Percentiles rank a stretch among this genome's conserved stretches.
Evolutionary conservation across 2,797 vertebrate species (phyloP).

Genomic region (Ceryle rudis): DNA sequence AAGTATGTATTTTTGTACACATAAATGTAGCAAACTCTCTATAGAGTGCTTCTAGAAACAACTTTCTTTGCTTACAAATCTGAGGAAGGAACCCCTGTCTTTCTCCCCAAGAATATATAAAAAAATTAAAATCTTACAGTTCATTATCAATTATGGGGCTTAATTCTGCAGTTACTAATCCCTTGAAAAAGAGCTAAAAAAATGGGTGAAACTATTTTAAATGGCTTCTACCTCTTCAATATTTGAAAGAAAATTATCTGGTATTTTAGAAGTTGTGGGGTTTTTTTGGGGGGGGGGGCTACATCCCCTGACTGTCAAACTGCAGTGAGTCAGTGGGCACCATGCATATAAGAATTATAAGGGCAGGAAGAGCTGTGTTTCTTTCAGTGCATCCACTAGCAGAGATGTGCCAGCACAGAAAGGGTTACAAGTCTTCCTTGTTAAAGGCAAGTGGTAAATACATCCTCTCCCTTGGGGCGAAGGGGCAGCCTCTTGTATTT

Average conservation of each 20-base stretch:
- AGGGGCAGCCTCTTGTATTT: neutral
- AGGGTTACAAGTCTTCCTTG: neutral
- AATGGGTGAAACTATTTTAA: neutral
- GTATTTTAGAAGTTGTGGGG: neutral
- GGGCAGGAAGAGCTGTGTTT: neutral
- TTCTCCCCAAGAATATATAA: neutral
- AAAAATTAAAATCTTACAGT: neutral
- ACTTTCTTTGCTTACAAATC: neutral
- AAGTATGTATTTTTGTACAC: neutral
- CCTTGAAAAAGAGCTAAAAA: neutral
- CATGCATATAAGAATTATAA: neutral
- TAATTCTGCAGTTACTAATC: neutral
- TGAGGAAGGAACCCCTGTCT: neutral
- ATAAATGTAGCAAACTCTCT: neutral
- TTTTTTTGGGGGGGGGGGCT: neutral
- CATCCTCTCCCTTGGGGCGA: fast-evolving
- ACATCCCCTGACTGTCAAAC: neutral
- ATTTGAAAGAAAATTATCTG: neutral
- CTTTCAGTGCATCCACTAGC: neutral
- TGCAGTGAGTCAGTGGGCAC: neutral
- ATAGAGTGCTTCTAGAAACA: neutral
- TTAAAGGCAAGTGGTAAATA: neutral
- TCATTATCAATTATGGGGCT: neutral
- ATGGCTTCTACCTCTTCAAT: neutral
- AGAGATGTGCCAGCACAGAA: neutral